Percentiles rank a stretch among this genome's conserved stretches.
phyloP scores from a whole-genome alignment of 2,797 vertebrate genomes.

The Aselliscus stoliczkanus region DNA sequence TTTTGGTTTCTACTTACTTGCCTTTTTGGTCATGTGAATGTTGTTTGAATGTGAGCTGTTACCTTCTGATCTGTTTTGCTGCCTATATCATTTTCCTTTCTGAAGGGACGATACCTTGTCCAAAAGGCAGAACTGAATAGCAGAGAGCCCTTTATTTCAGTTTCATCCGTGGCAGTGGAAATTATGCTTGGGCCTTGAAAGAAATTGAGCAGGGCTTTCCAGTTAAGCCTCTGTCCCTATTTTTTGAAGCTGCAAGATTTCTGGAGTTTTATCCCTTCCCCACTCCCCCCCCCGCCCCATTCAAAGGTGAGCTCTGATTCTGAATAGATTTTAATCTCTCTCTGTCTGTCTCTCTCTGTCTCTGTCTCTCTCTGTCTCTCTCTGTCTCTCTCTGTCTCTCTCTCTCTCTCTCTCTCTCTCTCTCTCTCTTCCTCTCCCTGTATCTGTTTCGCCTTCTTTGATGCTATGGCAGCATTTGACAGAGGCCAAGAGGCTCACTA shows the following conservation, averaged over 20 bases:
- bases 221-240: not conserved
- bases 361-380: too few species aligned
- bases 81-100: not conserved
- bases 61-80: not conserved
- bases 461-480: not conserved
- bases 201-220: not conserved
- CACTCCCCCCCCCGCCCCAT: too few species aligned
- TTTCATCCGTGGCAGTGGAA: constrained; percentile 56
- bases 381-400: too few species aligned
- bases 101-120: constrained; percentile 62
- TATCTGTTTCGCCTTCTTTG: not conserved
- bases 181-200: not conserved
- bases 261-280: not conserved
- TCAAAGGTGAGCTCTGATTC: not conserved
- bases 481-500: not conserved
- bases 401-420: too few species aligned
- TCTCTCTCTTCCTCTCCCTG: too few species aligned
- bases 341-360: too few species aligned
- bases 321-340: not conserved
- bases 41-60: not conserved
- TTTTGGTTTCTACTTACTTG: not conserved
- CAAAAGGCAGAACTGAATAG: not conserved
- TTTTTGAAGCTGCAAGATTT: not conserved
- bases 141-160: constrained; percentile 51
- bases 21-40: not conserved